phyloP scores from a whole-genome alignment of 2,888 invertebrate genomes.

The Leucozona laternaria region DNA sequence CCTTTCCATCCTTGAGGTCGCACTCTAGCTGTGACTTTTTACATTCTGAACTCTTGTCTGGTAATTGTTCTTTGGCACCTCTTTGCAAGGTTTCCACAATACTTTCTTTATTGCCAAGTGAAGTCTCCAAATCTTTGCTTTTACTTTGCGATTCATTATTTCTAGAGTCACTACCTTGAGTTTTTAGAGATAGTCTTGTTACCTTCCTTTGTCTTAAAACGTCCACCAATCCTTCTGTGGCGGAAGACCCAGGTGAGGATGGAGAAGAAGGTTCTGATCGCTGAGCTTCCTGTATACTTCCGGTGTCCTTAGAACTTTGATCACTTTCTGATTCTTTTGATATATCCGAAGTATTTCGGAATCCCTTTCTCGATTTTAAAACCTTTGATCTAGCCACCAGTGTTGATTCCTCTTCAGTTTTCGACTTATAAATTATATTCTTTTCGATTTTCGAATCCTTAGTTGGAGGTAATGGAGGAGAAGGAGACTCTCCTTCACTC shows the following conservation, averaged over 20 bases:
- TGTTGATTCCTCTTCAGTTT: not conserved
- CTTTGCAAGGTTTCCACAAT: not conserved
- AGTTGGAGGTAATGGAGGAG: no score
- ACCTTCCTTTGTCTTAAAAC: not conserved
- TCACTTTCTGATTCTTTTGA: not conserved
- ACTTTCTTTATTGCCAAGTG: no score
- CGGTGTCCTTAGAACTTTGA: not conserved
- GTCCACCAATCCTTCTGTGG: not conserved
- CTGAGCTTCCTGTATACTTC: not conserved
- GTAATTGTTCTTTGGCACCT: not conserved
- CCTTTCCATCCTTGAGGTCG: not conserved
- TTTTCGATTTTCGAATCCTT: not conserved
- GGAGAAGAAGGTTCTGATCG: not conserved
- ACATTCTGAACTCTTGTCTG: not conserved
- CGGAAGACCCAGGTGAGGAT: not conserved
- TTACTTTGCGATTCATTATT: not conserved
- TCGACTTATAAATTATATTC: not conserved
- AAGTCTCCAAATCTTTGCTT: not conserved
- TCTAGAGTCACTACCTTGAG: not conserved
- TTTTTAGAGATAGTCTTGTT: constrained; percentile 20
- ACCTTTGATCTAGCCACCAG: not conserved
- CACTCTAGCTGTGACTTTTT: not conserved
- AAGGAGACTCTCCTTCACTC: no score
- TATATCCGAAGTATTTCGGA: not conserved
- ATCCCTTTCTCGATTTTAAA: not conserved